These are phyloP conservation scores for Siderastrea radians DNA, from an alignment of 92 coral and sea anemone species.

Conservation along the genomic window DNA sequence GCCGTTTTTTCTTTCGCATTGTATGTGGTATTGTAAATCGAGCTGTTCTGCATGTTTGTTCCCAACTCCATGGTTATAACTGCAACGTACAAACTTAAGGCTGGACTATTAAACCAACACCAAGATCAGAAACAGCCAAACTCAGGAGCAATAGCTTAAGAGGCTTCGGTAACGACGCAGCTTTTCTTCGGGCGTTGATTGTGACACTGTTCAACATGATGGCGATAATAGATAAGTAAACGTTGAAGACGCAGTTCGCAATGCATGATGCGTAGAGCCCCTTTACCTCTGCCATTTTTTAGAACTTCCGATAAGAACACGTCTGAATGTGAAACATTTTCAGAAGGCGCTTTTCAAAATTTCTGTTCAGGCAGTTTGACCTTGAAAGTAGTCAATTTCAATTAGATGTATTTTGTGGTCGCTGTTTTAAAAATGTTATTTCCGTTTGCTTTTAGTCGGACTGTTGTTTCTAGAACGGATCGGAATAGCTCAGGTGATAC, in stretches of 20 bases:
- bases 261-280: neutral
- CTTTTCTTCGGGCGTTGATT: slow-evolving; percentile 17
- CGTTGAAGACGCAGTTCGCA: neutral
- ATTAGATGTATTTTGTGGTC: no score
- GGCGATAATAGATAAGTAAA: slow-evolving; percentile 4
- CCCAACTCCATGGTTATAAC: neutral
- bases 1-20: neutral
- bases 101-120: slow-evolving; percentile 10
- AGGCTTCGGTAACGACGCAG: slow-evolving; percentile 1
- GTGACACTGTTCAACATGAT: slow-evolving; percentile 23
- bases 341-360: no score
- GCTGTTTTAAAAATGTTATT: no score
- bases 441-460: neutral
- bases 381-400: no score
- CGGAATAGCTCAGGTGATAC: neutral
- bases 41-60: neutral
- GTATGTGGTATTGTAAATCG: neutral
- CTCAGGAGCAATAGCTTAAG: slow-evolving; percentile 20
- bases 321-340: no score
- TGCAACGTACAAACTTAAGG: slow-evolving; percentile 12
- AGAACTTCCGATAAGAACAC: no score
- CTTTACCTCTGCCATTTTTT: neutral
- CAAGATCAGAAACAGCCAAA: slow-evolving; percentile 29
- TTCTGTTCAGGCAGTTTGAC: no score
- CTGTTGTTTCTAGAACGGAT: neutral